Evolutionary conservation across 2,888 invertebrate genomes (phyloP), one percentile per base, ranked within the genome.

Genomic region (Nomada flava): DNA sequence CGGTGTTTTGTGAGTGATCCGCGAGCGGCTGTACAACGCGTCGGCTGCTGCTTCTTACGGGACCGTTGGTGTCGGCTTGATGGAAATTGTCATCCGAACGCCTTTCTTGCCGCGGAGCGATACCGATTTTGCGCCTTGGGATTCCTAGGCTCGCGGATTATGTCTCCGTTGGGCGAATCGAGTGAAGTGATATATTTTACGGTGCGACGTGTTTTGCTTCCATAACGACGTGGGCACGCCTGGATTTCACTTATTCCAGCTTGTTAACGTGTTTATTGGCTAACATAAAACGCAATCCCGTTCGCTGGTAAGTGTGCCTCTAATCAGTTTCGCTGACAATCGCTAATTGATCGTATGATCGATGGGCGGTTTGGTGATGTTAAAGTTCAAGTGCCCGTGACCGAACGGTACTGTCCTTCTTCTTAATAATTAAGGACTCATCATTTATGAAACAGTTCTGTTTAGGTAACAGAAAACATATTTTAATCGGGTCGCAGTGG

Each of bases 401-500:
- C 55, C 20, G 7, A 10, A 4, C 15, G 50, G 20, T 57, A 71
- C 53, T 20, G 42, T 55, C 23, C 18, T 20, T 10, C 26, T 62
- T 20, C 18, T 36, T 7, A 36, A 36, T 7, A 36, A 36, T 36
- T 36, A 36, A 7, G 7, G 36, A 36, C 36, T 36, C 5, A 7
- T 0, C 2, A 13, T 50, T 47, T 47, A 42, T 63, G 63, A 76
- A 62, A 47, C 62, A 74, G 44, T 42, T 29, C 20, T n/a, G 64
- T 44, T 57, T 23, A 15, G 11, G 15, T 72, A 67, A 64, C 20
- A 52, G 26, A 75, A 77, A 68, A 83, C 70, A 86, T 79, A 72
- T 73, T 82, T 79, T 73, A 65, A 59, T 70, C 52, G 75, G 44
- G 79, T 59, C 75, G 44, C 73, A 60, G 55, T 77, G 86, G 79